phyloP scores from a whole-genome alignment of 2,797 vertebrate genomes.

The Brachymystax lenok region DNA sequence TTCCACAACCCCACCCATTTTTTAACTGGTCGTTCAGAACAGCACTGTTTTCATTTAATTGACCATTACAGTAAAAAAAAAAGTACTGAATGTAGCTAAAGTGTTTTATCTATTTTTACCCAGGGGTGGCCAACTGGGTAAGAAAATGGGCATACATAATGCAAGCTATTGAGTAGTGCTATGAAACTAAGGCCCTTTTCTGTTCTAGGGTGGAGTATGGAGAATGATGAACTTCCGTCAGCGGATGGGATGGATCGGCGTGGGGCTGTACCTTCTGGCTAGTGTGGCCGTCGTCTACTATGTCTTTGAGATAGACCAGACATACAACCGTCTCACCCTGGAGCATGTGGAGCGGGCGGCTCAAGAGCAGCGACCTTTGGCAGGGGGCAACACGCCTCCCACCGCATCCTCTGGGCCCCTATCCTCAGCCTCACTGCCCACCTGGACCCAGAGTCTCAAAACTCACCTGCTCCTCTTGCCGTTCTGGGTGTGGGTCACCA shows the following conservation, averaged over 20 bases:
- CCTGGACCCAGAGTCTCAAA: slow-evolving; percentile 84
- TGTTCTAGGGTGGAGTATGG: slow-evolving; percentile 84
- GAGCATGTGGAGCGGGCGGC: slow-evolving; percentile 83
- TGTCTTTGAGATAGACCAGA: slow-evolving; percentile 91
- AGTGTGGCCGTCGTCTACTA: slow-evolving; percentile 87
- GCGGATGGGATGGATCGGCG: slow-evolving; percentile 95
- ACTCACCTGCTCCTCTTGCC: slow-evolving; percentile 84
- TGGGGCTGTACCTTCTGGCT: slow-evolving; percentile 86
- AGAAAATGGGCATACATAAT: no score
- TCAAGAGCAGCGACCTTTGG: slow-evolving; percentile 57
- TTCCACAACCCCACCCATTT: no score
- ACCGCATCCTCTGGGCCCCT: slow-evolving; percentile 45
- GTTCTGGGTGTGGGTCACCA: slow-evolving; percentile 88
- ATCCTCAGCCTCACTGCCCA: slow-evolving; percentile 32
- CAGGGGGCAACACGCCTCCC: slow-evolving; percentile 42
- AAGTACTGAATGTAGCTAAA: no score
- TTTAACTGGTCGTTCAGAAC: no score
- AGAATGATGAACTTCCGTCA: slow-evolving; percentile 99
- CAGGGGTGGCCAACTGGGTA: no score
- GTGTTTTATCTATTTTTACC: no score
- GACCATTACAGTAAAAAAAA: no score
- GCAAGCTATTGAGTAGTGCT: not conserved
- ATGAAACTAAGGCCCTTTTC: not conserved
- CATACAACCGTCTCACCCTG: slow-evolving; percentile 86
- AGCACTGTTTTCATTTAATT: no score